phyloP scores from a whole-genome alignment of 2,797 vertebrate genomes.

The Girardinus metallicus region DNA sequence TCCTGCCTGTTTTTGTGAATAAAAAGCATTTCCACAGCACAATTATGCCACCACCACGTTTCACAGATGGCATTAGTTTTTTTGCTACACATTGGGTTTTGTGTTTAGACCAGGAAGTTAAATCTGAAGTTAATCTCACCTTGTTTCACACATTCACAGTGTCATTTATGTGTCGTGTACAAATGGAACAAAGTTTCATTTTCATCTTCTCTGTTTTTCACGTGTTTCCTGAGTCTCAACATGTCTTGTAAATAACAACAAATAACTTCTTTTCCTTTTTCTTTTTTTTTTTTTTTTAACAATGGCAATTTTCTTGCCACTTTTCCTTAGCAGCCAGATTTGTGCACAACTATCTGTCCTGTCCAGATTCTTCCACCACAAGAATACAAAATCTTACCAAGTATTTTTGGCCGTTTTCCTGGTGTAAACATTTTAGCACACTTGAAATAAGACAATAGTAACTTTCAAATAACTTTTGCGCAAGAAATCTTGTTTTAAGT shows the following conservation, averaged over 20 bases:
- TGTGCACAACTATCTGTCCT: not conserved
- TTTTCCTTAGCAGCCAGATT: not conserved
- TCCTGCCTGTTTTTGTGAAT: not conserved
- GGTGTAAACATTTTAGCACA: too few species aligned
- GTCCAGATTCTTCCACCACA: not conserved
- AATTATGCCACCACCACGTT: not conserved
- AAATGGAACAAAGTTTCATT: not conserved
- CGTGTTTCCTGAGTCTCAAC: not conserved
- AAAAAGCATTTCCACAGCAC: not conserved
- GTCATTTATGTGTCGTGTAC: not conserved
- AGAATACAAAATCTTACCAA: too few species aligned
- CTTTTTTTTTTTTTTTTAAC: not conserved
- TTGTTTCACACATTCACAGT: not conserved
- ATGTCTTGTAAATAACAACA: not conserved
- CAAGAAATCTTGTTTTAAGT: too few species aligned
- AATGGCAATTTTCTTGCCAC: not conserved
- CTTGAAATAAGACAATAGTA: too few species aligned
- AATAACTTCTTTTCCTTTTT: not conserved
- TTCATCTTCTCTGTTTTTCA: too few species aligned
- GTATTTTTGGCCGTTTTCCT: too few species aligned
- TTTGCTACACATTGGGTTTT: not conserved
- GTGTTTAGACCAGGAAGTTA: not conserved
- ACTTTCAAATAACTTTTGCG: too few species aligned
- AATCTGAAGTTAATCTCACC: not conserved
- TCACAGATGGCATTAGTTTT: not conserved